Evolutionary conservation across 2,888 invertebrate species (phyloP), one percentile per base, ranked within the genome.

Genomic region (Dynastes grantii): DNA sequence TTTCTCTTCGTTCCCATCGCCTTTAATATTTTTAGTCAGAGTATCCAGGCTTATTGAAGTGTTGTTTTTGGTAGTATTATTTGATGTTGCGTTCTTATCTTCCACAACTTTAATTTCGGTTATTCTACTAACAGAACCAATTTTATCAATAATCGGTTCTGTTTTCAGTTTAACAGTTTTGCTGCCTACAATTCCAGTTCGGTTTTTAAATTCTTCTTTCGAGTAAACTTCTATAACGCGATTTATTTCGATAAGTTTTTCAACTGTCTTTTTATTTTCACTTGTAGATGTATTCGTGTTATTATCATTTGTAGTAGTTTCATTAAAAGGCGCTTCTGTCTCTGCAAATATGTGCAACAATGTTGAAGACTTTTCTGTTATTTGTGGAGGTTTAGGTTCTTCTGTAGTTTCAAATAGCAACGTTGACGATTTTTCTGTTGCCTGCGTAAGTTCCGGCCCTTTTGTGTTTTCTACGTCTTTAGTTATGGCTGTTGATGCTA

Each of bases 101-200:
- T 92, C 93, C 2, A 94, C 91, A 75, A 94, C 90, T 86, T 94
- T 93, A 16, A 94, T 94, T 27, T 92, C 90, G 82, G 93, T 93
- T 51, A 92, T 92, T 82, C 94, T 90, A 85, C 92, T 94, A 0
- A 94, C 92, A 87, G 93, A 93, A 64, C 94, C 94, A 40, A 73
- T 91, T 89, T 92, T 92, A 84, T 94, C 92, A 1, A 92, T 84
- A 16, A 90, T 91, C 0, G 93, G 92, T 84, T 91, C 89, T 80
- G 90, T 90, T 85, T 93, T 92, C n/a, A 92, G 88, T 55, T 55
- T 55, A 84, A 90, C 90, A 1, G 91, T 88, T 84, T 90, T 90
- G 82, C 90, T 90, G 86, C 91, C 91, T 68, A 91, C 90, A 9
- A 89, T 87, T 55, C 83, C 83, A 5, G 82, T 79, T 29, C 91